A percentile compares a stretch with the other conserved stretches of the same genome.
Conservation (phyloP, 2,888 invertebrate species). For the Rhagium mordax region DNA sequence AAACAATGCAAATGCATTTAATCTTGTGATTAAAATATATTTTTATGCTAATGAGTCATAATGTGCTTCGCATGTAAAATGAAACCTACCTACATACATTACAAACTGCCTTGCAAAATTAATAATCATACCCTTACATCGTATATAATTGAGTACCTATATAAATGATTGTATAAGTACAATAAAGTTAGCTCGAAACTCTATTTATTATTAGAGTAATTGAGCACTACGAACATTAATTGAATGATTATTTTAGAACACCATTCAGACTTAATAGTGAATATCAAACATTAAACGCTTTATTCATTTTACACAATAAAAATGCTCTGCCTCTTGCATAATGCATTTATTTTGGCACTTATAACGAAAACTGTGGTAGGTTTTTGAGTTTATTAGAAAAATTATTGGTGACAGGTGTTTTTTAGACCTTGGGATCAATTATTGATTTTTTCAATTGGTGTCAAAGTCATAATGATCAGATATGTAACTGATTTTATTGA, state of each 20-base stretch:
- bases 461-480: neutral
- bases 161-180: neutral
- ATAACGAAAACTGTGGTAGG: too few relatives aligned
- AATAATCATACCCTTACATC: neutral
- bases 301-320: neutral
- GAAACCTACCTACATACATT: too few relatives aligned
- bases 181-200: neutral
- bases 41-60: too few relatives aligned
- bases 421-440: neutral
- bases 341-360: too few relatives aligned
- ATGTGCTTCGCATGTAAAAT: too few relatives aligned
- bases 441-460: neutral
- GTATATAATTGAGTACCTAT: neutral
- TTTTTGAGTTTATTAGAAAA: neutral
- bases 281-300: slow-evolving; percentile 7
- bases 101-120: neutral
- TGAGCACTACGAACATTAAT: slow-evolving; percentile 2
- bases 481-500: neutral
- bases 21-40: too few relatives aligned
- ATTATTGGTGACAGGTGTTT: neutral
- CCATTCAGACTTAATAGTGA: slow-evolving; percentile 14
- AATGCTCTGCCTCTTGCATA: neutral
- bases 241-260: slow-evolving; percentile 27
- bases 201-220: slow-evolving; percentile 2
- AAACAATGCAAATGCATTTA: too few relatives aligned